Evolutionary conservation across 53 echinoderm and acorn worm species (phyloP), one percentile per base, ranked within the genome.

Genomic region (Pentamera pediparva): DNA sequence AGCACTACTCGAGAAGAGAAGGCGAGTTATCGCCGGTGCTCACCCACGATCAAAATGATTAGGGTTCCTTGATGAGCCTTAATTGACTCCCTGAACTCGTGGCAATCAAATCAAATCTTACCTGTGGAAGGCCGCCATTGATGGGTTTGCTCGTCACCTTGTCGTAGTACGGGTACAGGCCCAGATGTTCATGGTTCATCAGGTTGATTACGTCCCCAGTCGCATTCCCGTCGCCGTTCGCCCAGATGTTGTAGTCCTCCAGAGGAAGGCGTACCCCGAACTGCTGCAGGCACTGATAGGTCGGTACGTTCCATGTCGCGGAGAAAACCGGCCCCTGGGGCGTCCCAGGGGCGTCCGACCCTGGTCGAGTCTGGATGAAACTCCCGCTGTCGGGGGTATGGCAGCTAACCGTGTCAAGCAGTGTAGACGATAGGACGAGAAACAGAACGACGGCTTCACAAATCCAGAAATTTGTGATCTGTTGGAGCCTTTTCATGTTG

Each of bases 71-170:
- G n/a, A n/a, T n/a, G n/a, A n/a, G n/a, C n/a, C n/a, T n/a, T n/a
- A n/a, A n/a, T n/a, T n/a, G n/a, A n/a, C n/a, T n/a, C n/a, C n/a
- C n/a, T n/a, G n/a, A n/a, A n/a, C n/a, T n/a, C n/a, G n/a, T n/a
- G n/a, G n/a, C n/a, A n/a, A n/a, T n/a, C n/a, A n/a, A n/a, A n/a
- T n/a, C n/a, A n/a, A n/a, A n/a, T 32, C 69, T 26, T 34, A 91
- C 91, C 87, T 91, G 91, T 22, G 91, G 87, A 24, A 91, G 58
- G 32, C 91, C 91, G 10, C 87, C 91, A 74, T 85, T 80, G 20
- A 77, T 26, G 24, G 69, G 60, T 5, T 5, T 4, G 2, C 26
- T 22, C 12, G 39, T 37, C 2, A 19, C 9, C 15, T 51, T 31
- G 52, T 51, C 52, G 15, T 69, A 83, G 35, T 38, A 50, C 0